Base-by-base conservation (phyloP, 2,888 invertebrate species). In the Cryptocephalus moraei region DNA sequence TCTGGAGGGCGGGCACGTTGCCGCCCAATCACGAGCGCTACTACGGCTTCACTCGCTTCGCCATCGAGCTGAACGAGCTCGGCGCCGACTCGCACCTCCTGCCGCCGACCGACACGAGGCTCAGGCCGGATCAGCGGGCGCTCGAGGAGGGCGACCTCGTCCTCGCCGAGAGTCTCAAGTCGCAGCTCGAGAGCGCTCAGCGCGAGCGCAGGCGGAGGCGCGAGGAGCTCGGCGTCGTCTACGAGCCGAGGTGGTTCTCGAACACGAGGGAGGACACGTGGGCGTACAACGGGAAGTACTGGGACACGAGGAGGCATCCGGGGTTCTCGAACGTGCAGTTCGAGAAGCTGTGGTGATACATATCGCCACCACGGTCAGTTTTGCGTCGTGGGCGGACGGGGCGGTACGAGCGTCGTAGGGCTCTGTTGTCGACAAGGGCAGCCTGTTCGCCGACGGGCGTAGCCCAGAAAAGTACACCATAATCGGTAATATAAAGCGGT, bases 11-110 rank as follows among this genome's bases (percentile, higher is more conserved):
- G 44, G 87, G 87, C 41, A 81, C 86, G 1, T 81, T 89, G 80
- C 88, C 89, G 0, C 82, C 86, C 11, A 84, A 89, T 56, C 80
- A 82, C 68, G 84, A 86, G 63, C 62, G 81, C 47, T 90, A 87
- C 71, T 90, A 89, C 70, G 89, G 89, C 4, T 90, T 90, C 73
- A 86, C 89, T 4, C 73, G 85, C 56, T 89, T 89, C 72, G 88
- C 90, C 32, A 86, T 88, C 70, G 88, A 89, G 65, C 74, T 90
- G 47, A 90, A 90, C 69, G 89, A 90, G 65, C 57, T 85, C 58
- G 81, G 82, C 53, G 77, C 80, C 0, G 81, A 82, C 48, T 65
- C 74, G 31, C 76, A 79, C 9, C 50, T 73, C 31, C 68, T 89
- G 51, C 87, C 89, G 0, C 76, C 78, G 43, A 89, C 89, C 0